Percentiles rank a stretch among this genome's conserved stretches.
phyloP scores from a whole-genome alignment of 2,113 vertebrate species.

The Podocnemis expansa region DNA sequence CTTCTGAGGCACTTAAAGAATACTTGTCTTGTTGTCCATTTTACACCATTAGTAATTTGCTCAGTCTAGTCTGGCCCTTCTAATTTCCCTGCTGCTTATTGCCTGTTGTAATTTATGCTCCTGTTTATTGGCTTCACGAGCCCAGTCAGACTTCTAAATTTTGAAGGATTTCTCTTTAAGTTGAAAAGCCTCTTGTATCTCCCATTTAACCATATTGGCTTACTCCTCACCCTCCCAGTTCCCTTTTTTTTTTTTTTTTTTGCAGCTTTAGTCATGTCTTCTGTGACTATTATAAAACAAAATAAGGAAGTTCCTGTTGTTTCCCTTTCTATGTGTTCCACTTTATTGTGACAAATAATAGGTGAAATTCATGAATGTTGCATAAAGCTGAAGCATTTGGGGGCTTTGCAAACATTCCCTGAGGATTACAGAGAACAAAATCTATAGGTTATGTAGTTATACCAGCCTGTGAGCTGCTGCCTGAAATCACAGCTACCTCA shows the following conservation, averaged over 20 bases:
- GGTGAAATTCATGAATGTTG: neutral
- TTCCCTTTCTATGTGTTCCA: neutral
- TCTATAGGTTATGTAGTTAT: neutral
- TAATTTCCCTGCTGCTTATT: neutral
- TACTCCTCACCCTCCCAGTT: neutral
- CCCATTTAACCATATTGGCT: neutral
- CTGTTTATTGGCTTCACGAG: neutral
- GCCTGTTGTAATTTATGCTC: neutral
- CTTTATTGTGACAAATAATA: neutral
- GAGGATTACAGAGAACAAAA: neutral
- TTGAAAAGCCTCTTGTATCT: neutral
- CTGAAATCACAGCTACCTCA: neutral
- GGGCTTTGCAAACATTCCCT: neutral
- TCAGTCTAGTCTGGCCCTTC: neutral
- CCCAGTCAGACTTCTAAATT: neutral
- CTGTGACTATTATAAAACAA: neutral
- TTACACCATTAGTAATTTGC: neutral
- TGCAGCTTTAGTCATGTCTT: neutral
- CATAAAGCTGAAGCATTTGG: neutral
- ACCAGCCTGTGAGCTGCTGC: neutral
- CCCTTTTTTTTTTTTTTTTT: neutral
- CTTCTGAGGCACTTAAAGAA: neutral
- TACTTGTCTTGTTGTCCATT: neutral
- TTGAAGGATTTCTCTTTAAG: conserved; percentile 9
- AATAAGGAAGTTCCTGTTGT: neutral